These are phyloP conservation scores for Nymphalis io DNA, from an alignment of 1,140 invertebrate genomes.

Conservation along the genomic window DNA sequence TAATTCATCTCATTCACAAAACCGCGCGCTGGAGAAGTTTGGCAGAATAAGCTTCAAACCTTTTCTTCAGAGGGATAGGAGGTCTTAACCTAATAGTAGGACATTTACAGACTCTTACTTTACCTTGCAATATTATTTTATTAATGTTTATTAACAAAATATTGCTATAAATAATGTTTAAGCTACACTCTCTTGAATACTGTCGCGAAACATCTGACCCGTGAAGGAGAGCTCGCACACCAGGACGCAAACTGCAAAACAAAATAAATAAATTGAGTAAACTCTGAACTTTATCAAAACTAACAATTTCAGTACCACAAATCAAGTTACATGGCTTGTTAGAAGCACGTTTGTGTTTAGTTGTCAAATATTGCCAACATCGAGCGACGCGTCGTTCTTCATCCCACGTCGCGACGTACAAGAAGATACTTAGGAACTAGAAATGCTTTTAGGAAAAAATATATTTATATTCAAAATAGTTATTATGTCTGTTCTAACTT, in stretches of 20 bases:
- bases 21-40: too few species aligned
- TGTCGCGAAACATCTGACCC: not conserved
- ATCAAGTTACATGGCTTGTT: not conserved
- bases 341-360: not conserved
- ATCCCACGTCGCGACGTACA: too few species aligned
- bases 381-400: too few species aligned
- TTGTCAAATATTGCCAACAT: not conserved
- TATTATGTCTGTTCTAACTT: not conserved
- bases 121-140: too few species aligned
- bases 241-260: not conserved
- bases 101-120: too few species aligned
- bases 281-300: slow-evolving; percentile 4
- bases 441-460: not conserved
- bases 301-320: not conserved
- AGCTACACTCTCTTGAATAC: not conserved
- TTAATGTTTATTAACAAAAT: too few species aligned
- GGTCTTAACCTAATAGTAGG: too few species aligned
- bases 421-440: not conserved
- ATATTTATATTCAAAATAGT: not conserved
- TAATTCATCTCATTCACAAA: too few species aligned
- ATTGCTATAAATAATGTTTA: too few species aligned
- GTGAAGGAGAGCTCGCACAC: not conserved
- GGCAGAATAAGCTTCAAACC: too few species aligned
- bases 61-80: too few species aligned
- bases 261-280: slow-evolving; percentile 7